phyloP scores from a whole-genome alignment of 2,888 invertebrate species.

The Leptarthrus brevirostris region DNA sequence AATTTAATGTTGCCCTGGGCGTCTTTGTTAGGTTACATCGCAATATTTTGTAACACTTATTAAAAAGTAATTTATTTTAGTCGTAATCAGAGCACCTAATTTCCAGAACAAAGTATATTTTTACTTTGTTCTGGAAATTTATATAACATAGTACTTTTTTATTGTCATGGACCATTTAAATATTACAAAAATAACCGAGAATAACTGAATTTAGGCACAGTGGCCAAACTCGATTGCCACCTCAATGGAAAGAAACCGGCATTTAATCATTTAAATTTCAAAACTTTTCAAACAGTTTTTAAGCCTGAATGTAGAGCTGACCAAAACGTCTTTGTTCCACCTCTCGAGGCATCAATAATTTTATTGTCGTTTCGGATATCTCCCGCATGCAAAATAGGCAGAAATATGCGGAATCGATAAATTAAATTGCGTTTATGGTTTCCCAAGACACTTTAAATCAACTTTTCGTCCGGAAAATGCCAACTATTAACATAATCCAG shows the following conservation, averaged over 20 bases:
- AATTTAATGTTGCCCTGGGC: too few species aligned
- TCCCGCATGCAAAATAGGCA: not conserved
- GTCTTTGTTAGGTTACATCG: too few species aligned
- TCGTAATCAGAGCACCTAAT: too few species aligned
- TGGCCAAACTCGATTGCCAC: too few species aligned
- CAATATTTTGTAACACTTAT: too few species aligned
- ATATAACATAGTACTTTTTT: too few species aligned
- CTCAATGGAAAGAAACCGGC: not conserved
- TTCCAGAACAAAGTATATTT: too few species aligned
- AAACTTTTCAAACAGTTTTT: not conserved
- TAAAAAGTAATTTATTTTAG: too few species aligned
- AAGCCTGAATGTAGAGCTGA: not conserved
- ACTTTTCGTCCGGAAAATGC: slow-evolving; percentile 21
- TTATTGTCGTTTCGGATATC: not conserved
- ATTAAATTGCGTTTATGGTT: slow-evolving; percentile 6
- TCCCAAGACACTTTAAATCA: slow-evolving; percentile 19
- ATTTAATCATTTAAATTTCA: not conserved
- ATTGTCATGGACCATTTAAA: too few species aligned
- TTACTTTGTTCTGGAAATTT: too few species aligned
- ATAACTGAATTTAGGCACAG: too few species aligned
- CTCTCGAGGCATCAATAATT: slow-evolving; percentile 12
- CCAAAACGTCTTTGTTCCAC: slow-evolving; percentile 10
- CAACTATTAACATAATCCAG: slow-evolving; percentile 32
- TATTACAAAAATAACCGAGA: too few species aligned
- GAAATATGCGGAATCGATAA: slow-evolving; percentile 14